Conservation (phyloP, 2,113 vertebrate genomes). For the Rhegmatorhina hoffmannsi region DNA sequence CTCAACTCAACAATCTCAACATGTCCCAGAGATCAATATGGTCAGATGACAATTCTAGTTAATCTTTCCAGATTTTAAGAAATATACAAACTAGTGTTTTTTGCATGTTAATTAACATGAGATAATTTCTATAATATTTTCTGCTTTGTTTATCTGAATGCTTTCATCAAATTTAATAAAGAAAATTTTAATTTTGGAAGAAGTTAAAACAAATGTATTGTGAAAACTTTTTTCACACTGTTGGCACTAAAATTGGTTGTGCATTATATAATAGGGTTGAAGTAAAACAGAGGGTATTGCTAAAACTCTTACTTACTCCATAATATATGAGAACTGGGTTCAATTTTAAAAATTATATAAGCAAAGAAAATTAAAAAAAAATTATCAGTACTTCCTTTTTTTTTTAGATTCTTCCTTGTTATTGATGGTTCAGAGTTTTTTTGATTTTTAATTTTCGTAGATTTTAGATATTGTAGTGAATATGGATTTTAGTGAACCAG, state of each 20-base stretch:
- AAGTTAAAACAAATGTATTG: not conserved
- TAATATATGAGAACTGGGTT: not conserved
- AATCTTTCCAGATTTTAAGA: not conserved
- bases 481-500: no score
- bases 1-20: not conserved
- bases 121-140: not conserved
- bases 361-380: fast-evolving
- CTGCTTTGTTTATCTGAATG: not conserved
- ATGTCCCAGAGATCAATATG: not conserved
- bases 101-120: not conserved
- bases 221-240: not conserved
- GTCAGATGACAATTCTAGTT: not conserved
- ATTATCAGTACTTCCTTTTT: not conserved
- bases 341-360: not conserved
- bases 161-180: not conserved
- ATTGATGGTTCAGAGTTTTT: no score
- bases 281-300: not conserved
- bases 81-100: not conserved
- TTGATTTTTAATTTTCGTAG: no score
- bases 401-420: not conserved
- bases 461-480: no score
- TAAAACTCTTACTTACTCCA: not conserved
- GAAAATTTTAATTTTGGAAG: not conserved
- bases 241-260: not conserved
- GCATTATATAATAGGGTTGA: not conserved